Evolutionary conservation across 2,888 invertebrate species (phyloP).

Genomic region (Lomographa bimaculata): DNA sequence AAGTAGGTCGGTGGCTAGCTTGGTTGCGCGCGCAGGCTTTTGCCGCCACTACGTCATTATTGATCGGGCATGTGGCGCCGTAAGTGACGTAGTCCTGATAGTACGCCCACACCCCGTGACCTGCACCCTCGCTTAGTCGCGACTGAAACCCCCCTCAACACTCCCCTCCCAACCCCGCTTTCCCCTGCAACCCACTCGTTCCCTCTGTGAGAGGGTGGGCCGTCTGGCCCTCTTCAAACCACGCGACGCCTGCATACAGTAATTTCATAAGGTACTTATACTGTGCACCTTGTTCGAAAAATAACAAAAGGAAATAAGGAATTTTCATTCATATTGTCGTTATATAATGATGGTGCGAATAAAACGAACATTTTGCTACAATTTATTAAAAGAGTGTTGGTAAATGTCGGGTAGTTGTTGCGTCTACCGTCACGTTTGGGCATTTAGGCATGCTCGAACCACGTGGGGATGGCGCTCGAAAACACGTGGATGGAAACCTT

Average conservation of each 20-base stretch:
- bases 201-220: constrained; percentile 19
- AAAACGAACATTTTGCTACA: too few species aligned
- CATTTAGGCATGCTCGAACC: constrained; percentile 4
- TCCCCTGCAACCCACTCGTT: constrained; percentile 26
- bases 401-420: too few species aligned
- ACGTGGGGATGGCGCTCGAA: constrained; percentile 18
- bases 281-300: constrained; percentile 32
- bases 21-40: constrained; percentile 66
- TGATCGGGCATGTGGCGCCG: constrained; percentile 81
- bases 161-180: constrained; percentile 19
- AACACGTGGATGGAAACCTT: constrained; percentile 19
- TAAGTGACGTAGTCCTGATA: constrained; percentile 77
- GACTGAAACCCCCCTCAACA: constrained; percentile 31
- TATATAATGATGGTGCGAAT: background rate
- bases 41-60: constrained; percentile 73
- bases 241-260: constrained; percentile 41
- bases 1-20: constrained; percentile 70
- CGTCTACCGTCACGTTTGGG: background rate
- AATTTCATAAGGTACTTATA: constrained; percentile 35
- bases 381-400: too few species aligned
- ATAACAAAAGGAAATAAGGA: constrained; percentile 16
- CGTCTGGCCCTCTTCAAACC: constrained; percentile 11
- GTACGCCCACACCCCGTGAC: constrained; percentile 57
- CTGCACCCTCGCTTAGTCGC: constrained; percentile 31
- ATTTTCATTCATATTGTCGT: constrained; percentile 23